These are phyloP conservation scores for Ciconia maguari DNA, from an alignment of 2,113 vertebrate species.

Conservation along the genomic window DNA sequence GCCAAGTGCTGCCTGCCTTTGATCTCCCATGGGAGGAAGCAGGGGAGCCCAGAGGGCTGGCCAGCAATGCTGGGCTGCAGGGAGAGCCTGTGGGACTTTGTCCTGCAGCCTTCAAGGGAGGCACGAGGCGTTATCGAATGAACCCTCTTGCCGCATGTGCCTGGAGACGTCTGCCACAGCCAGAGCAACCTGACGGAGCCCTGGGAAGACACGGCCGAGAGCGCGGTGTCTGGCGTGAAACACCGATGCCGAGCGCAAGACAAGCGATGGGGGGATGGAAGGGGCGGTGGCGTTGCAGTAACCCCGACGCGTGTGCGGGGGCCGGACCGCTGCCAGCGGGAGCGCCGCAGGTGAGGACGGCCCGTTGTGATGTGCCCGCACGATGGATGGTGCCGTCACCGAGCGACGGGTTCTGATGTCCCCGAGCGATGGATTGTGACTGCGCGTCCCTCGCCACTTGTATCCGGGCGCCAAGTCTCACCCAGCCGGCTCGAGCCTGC, in stretches of 20 bases:
- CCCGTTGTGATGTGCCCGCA: too few species aligned
- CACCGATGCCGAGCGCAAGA: background rate
- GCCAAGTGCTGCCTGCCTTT: too few species aligned
- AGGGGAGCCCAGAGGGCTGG: too few species aligned
- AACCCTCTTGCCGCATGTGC: background rate
- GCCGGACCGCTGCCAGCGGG: too few species aligned
- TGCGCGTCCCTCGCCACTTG: accelerated
- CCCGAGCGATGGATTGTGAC: background rate
- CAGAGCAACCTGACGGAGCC: background rate
- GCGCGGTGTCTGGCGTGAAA: accelerated
- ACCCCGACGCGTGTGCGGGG: background rate
- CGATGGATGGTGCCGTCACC: background rate
- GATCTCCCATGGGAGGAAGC: too few species aligned
- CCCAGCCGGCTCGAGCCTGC: background rate
- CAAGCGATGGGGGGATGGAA: background rate
- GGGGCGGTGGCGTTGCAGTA: background rate
- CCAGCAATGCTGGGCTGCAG: too few species aligned
- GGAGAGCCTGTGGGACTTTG: too few species aligned
- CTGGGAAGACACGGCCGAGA: background rate
- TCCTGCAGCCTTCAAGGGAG: too few species aligned
- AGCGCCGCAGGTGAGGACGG: background rate
- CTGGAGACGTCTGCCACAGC: background rate
- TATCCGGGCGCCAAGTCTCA: background rate
- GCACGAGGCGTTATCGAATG: too few species aligned
- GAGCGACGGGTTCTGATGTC: background rate